phyloP scores from a whole-genome alignment of 2,888 invertebrate genomes.

The Gisinianus flammeolus region DNA sequence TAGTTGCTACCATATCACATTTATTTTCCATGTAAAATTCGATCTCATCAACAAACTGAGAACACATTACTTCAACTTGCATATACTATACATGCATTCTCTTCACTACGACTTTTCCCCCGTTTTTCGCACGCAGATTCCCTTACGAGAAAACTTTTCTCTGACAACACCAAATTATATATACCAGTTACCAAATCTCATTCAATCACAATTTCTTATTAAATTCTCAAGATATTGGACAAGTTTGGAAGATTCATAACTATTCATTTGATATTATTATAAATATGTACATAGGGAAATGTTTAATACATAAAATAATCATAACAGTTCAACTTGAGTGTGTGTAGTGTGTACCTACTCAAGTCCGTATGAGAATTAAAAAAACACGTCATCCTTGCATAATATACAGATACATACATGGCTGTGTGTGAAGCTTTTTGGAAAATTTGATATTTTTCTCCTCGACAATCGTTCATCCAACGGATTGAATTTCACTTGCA shows the following conservation, averaged over 20 bases:
- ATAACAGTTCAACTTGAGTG: too few relatives aligned
- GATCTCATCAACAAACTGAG: neutral
- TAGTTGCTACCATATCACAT: neutral
- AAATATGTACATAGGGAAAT: too few relatives aligned
- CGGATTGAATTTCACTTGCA: neutral
- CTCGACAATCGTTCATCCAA: conserved; percentile 19
- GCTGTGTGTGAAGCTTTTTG: neutral
- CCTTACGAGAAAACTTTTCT: neutral
- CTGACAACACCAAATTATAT: neutral
- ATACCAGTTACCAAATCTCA: too few relatives aligned
- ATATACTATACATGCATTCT: neutral
- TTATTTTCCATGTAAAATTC: neutral
- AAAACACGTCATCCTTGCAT: neutral
- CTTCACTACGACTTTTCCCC: neutral
- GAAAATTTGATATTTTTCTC: conserved; percentile 24
- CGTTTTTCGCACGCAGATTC: conserved; percentile 34
- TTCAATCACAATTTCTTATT: too few relatives aligned
- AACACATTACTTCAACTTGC: too few relatives aligned
- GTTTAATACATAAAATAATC: too few relatives aligned
- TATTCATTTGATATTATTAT: too few relatives aligned
- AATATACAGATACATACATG: neutral
- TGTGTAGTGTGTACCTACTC: too few relatives aligned
- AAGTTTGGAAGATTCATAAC: too few relatives aligned
- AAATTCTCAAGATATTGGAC: too few relatives aligned
- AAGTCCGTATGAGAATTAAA: too few relatives aligned